phyloP scores from a whole-genome alignment of 2,888 invertebrate species.

The Bombylius major region DNA sequence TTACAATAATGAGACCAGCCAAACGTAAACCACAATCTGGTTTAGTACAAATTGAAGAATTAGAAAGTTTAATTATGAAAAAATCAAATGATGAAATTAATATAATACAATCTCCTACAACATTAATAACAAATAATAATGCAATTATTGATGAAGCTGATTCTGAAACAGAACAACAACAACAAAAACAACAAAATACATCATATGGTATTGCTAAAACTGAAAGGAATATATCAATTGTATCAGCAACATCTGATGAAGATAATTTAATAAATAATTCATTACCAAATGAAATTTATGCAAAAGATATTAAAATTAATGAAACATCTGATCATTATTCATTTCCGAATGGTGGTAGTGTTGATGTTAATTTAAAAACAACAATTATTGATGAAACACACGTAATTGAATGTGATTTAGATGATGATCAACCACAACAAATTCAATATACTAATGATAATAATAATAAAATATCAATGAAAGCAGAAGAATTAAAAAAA shows the following conservation, averaged over 20 bases:
- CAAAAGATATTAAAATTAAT: not conserved
- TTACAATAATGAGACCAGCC: not conserved
- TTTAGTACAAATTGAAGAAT: conserved; percentile 44
- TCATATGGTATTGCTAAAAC: not conserved
- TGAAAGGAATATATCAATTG: conserved; percentile 49
- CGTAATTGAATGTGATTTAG: conserved; percentile 8
- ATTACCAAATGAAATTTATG: not conserved
- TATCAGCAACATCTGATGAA: conserved; percentile 53
- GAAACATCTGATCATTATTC: not conserved
- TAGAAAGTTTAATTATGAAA: conserved; percentile 33
- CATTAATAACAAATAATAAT: conserved; percentile 37
- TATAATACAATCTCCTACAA: conserved; percentile 16
- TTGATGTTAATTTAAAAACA: conserved; percentile 20
- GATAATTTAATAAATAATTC: not conserved
- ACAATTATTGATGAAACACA: conserved; percentile 25
- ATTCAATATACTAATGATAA: not conserved
- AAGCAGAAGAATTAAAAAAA: not conserved
- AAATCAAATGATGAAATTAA: conserved; percentile 8
- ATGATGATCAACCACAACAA: not conserved
- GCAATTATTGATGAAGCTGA: conserved; percentile 43
- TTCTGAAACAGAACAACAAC: conserved; percentile 30
- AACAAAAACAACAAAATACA: conserved; percentile 31
- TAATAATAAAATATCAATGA: not conserved
- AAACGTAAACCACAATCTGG: conserved; percentile 39
- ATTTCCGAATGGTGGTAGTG: conserved; percentile 26